Evolutionary conservation across 2,113 vertebrate genomes (phyloP).

Genomic region (Corydoras sp.): DNA sequence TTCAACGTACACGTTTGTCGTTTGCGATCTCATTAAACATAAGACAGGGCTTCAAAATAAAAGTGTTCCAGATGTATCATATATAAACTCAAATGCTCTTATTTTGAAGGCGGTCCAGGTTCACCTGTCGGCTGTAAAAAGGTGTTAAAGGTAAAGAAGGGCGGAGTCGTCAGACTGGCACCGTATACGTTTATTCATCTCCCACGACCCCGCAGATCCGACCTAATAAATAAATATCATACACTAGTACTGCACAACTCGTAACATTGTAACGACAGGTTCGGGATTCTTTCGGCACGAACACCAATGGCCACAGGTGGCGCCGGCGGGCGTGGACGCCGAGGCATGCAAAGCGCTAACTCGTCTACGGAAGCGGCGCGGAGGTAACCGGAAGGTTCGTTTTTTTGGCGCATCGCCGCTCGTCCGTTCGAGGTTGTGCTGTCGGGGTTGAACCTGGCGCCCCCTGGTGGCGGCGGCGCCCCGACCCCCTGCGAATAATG

Average conservation of each 20-base stretch:
- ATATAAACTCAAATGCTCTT: too few species aligned
- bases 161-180: slow-evolving; percentile 29
- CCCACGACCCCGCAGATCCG: slow-evolving; percentile 44
- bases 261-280: slow-evolving; percentile 33
- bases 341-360: slow-evolving; percentile 45
- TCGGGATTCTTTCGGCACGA: slow-evolving; percentile 31
- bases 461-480: slow-evolving; percentile 12
- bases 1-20: too few species aligned
- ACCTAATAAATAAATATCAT: slow-evolving; percentile 53
- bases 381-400: slow-evolving; percentile 36
- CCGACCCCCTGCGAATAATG: slow-evolving; percentile 22
- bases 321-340: slow-evolving; percentile 6
- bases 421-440: slow-evolving; percentile 31
- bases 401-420: slow-evolving; percentile 51
- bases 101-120: too few species aligned
- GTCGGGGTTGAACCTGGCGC: slow-evolving; percentile 5
- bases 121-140: too few species aligned
- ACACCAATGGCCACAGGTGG: slow-evolving; percentile 28
- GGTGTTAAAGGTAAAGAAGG: too few species aligned
- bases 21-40: too few species aligned
- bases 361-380: slow-evolving; percentile 26
- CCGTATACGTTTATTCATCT: slow-evolving; percentile 49
- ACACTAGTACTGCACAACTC: slow-evolving; percentile 42
- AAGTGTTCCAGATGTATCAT: too few species aligned
- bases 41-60: too few species aligned